These are phyloP conservation scores for Graptemys geographica DNA, from an alignment of 2,797 vertebrate species.

Conservation along the genomic window DNA sequence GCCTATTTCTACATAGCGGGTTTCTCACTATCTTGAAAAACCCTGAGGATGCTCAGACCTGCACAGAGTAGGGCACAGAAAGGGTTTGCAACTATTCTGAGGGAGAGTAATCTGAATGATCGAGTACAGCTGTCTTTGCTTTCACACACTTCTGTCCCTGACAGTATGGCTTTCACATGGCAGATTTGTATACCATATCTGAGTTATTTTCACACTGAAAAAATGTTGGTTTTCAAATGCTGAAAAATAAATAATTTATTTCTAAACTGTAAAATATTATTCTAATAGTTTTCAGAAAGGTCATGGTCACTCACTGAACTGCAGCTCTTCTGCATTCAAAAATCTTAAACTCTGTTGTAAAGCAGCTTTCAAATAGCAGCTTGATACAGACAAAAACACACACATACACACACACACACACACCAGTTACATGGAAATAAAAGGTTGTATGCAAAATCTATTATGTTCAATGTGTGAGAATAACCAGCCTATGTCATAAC, in stretches of 20 bases:
- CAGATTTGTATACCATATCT: background rate
- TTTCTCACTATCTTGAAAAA: background rate
- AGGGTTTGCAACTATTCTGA: background rate
- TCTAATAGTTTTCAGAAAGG: background rate
- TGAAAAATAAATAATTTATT: background rate
- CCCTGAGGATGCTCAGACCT: background rate
- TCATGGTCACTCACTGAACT: background rate
- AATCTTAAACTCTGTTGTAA: background rate
- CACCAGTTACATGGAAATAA: conserved; percentile 1
- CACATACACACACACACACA: background rate
- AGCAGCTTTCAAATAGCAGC: background rate
- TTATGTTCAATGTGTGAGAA: background rate
- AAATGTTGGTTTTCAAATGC: conserved; percentile 18
- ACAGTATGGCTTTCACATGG: background rate
- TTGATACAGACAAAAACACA: background rate
- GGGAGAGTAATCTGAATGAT: background rate
- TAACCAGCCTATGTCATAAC: conserved; percentile 2
- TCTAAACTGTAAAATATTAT: background rate
- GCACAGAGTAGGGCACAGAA: background rate
- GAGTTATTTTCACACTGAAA: background rate
- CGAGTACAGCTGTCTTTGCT: background rate
- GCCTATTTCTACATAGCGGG: background rate
- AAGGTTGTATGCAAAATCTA: background rate
- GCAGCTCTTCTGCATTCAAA: background rate
- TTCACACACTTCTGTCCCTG: background rate